Percentiles rank a stretch among this genome's conserved stretches.
phyloP scores from a whole-genome alignment of 2,113 vertebrate genomes.

The Vombatus ursinus region DNA sequence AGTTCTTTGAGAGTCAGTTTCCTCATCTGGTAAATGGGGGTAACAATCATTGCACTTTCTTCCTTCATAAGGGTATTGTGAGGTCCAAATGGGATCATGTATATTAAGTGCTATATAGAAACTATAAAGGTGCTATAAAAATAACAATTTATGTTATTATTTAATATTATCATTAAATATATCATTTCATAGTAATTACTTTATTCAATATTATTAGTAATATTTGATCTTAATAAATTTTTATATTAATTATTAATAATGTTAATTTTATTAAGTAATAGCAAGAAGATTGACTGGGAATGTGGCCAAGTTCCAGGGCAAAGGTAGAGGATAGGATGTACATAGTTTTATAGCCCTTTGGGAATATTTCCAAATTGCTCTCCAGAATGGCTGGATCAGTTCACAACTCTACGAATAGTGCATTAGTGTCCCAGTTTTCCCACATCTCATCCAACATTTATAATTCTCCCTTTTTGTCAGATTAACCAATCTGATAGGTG shows the following conservation, averaged over 20 bases:
- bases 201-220: not conserved
- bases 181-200: not conserved
- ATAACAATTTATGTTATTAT: not conserved
- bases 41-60: not conserved
- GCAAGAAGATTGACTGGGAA: not conserved
- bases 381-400: not conserved
- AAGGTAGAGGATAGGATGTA: not conserved
- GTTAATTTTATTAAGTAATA: not conserved
- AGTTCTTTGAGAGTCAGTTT: not conserved
- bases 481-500: not conserved
- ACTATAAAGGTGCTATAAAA: not conserved
- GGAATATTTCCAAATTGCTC: not conserved
- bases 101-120: not conserved
- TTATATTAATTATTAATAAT: not conserved
- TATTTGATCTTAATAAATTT: not conserved
- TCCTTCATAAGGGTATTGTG: not conserved
- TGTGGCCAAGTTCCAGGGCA: not conserved
- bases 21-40: not conserved
- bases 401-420: not conserved
- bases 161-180: not conserved
- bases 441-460: not conserved
- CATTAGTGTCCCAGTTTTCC: not conserved
- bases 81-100: not conserved
- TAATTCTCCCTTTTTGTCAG: not conserved
- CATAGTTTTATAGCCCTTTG: not conserved